Base-by-base conservation (phyloP, 2,888 invertebrate species). In the Melanophora roralis region DNA sequence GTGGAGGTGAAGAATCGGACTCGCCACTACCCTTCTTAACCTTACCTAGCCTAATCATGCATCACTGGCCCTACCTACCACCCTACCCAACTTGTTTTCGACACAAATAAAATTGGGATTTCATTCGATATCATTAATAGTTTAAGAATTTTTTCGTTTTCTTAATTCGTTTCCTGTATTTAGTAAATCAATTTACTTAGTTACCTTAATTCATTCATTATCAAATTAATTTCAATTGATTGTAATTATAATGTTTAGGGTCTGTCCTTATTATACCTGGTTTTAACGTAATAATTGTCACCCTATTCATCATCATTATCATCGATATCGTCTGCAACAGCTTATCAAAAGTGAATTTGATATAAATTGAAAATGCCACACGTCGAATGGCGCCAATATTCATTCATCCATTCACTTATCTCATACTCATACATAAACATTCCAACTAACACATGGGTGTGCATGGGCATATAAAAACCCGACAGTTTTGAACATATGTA, bases 281-380 rank as follows among this genome's bases (percentile, higher is more conserved):
- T 19, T 16, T 43, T 12, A 49, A 19, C 34, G 16, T 59, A 40
- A 65, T 74, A 51, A 67, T 74, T 67, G 65, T 51, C 59, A 68
- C 53, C 21, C 16, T 40, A 45, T 47, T 40, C 69, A 49, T 21
- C 34, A 51, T 69, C 32, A 16, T 57, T 34, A 14, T 34, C 19
- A 45, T 57, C 21, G 27, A 55, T 21, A 57, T 57, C 62, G 32
- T 69, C 64, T 65, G 40, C 47, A 62, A 57, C 38, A 47, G 68
- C 49, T 59, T 36, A 67, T 68, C 68, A 74, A 68, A 68, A 78
- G 47, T 43, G 76, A 76, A 77, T 80, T 80, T 75, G 79, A 73
- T 79, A 69, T 75, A 75, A 79, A 75, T 75, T 75, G 79, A 76
- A 80, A 72, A 55, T 73, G 80, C 76, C 76, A 72, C 80, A 80